Evolutionary conservation across 2,888 invertebrate genomes (phyloP), one percentile per base, ranked within the genome.

Genomic region (Gymnocheta viridis): DNA sequence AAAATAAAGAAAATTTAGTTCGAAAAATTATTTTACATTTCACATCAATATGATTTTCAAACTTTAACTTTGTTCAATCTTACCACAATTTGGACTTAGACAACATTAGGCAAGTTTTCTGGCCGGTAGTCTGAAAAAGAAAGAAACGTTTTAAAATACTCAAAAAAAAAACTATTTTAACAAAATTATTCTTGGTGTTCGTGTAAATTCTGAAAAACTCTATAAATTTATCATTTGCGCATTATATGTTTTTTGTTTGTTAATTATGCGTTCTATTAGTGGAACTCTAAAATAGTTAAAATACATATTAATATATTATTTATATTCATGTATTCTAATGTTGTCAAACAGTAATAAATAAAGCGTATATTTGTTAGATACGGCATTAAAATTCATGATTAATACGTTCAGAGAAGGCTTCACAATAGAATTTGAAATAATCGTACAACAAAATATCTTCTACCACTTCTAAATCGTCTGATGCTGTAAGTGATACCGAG

Each of bases 301-400:
- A 19, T 6, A 19, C 19, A 19, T 14, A 47, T 3, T 47, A 47
- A 19, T 27, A 27, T n/a, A 35, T 38, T 62, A 41, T 24, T 24
- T 41, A 4, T 3, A 10, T 10, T n/a, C n/a, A 47, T 58, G 35
- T n/a, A n/a, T 58, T 29, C 10, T 12, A 41, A 67, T 49, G 35
- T n/a, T 19, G 10, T 38, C 29, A 35, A 70, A 24, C n/a, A 47
- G 51, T 66, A 51, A 62, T 58, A 56, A 70, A 76, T 58, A 41
- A 12, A 58, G 49, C 17, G 60, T 58, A 27, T 44, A 38, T 41
- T 47, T 49, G 5, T 54, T 67, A 0, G 4, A 17, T 41, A 7
- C 14, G 35, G 54, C 14, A 51, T 73, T 82, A 78, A 82, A 82
- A 38, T 82, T 35, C 51, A 74, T 82, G 78, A 79, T 82, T 64